Conservation (phyloP, 2,113 vertebrate species). For the Bufo gargarizans region DNA sequence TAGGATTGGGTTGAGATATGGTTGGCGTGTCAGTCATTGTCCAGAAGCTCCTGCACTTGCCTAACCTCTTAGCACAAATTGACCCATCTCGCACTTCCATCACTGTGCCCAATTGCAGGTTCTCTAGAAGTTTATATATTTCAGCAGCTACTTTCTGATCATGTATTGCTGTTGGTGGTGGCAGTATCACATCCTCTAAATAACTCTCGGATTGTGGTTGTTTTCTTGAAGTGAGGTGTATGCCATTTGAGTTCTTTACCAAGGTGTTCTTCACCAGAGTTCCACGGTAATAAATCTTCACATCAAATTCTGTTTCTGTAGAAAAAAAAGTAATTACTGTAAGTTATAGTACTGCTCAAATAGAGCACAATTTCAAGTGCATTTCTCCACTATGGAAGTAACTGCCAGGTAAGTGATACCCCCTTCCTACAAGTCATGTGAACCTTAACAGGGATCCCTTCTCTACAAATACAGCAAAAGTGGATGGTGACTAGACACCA, state of each 20-base stretch:
- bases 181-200: slow-evolving; percentile 69
- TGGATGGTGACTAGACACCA: no score
- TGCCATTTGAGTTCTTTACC: slow-evolving; percentile 70
- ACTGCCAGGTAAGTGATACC: no score
- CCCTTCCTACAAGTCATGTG: no score
- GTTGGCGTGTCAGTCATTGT: slow-evolving; percentile 62
- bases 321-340: not conserved
- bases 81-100: slow-evolving; percentile 63
- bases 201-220: slow-evolving; percentile 57
- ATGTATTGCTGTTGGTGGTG: slow-evolving; percentile 65
- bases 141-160: slow-evolving; percentile 68
- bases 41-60: slow-evolving; percentile 64
- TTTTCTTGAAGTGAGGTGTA: slow-evolving; percentile 70
- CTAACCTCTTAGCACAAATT: slow-evolving; percentile 65
- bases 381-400: no score
- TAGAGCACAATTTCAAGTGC: not conserved
- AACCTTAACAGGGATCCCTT: no score
- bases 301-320: slow-evolving; percentile 77
- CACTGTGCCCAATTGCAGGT: slow-evolving; percentile 73
- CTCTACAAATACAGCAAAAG: no score
- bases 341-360: not conserved
- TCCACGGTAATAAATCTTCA: slow-evolving; percentile 81
- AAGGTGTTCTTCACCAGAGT: slow-evolving; percentile 68
- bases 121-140: slow-evolving; percentile 73
- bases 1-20: slow-evolving; percentile 67